Evolutionary conservation across 2,888 invertebrate genomes (phyloP).

Genomic region (Trichogramma evanescens): DNA sequence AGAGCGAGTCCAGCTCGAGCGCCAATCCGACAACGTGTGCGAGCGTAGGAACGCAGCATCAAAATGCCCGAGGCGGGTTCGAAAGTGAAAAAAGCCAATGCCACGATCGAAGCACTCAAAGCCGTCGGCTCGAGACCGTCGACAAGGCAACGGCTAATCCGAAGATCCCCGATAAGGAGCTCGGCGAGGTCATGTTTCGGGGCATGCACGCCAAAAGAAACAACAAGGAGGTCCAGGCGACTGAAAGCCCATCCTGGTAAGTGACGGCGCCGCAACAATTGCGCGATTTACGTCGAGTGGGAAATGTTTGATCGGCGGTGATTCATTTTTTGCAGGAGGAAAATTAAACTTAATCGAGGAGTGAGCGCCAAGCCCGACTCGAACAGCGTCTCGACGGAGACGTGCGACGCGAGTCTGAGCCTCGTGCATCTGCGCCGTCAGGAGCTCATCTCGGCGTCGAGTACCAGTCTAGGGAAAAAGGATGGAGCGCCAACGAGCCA

Average conservation of each 20-base stretch:
- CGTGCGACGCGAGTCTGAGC: conserved; percentile 12
- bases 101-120: no score
- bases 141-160: conserved; percentile 2
- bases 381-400: conserved; percentile 34
- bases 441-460: neutral
- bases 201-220: neutral
- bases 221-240: conserved; percentile 18
- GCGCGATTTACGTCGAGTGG: neutral
- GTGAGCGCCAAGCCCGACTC: conserved; percentile 39
- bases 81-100: no score
- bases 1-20: no score
- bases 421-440: conserved; percentile 12
- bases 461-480: neutral
- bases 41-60: neutral
- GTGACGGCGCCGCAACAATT: neutral
- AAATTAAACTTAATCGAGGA: conserved; percentile 34
- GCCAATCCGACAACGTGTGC: neutral
- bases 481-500: no score
- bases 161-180: neutral
- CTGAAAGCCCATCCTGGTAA: conserved; percentile 16
- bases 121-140: conserved; percentile 3
- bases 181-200: neutral
- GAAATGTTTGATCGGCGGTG: neutral
- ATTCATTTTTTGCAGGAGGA: conserved; percentile 6
- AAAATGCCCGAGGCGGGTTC: neutral